These are phyloP conservation scores for Drosophila fuyamai DNA, from an alignment of 1,140 invertebrate genomes.

Conservation along the genomic window DNA sequence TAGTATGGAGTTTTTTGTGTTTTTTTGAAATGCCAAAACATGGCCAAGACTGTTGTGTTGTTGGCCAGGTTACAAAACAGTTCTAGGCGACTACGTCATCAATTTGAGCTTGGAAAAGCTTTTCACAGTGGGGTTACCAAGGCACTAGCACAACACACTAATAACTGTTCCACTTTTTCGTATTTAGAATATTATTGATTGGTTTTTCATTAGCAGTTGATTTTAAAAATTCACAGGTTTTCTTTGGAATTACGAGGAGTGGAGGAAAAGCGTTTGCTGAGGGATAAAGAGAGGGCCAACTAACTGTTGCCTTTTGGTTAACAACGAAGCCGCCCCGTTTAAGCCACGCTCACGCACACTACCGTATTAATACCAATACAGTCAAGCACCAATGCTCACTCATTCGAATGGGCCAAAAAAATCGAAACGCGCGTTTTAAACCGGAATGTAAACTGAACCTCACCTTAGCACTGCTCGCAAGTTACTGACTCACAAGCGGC, in stretches of 20 bases:
- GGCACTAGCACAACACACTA: conserved; percentile 46
- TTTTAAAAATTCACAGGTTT: conserved; percentile 2
- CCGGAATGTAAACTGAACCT: conserved; percentile 46
- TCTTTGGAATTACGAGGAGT: background rate
- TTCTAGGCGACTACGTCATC: conserved; percentile 68
- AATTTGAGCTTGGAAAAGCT: conserved; percentile 50
- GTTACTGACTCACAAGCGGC: conserved; percentile 64
- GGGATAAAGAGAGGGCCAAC: conserved; percentile 30
- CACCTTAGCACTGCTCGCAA: conserved; percentile 74
- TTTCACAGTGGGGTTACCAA: conserved; percentile 38
- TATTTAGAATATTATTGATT: conserved; percentile 31
- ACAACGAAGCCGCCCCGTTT: conserved; percentile 58
- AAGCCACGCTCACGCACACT: conserved; percentile 64
- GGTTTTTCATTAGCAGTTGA: conserved; percentile 6
- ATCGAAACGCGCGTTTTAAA: conserved; percentile 32
- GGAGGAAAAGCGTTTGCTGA: conserved; percentile 17
- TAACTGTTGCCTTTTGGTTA: conserved; percentile 67
- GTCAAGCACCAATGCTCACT: conserved; percentile 33
- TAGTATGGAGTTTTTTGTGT: conserved; percentile 40
- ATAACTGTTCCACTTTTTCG: conserved; percentile 46
- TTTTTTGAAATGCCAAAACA: conserved; percentile 77
- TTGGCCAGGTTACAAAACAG: conserved; percentile 60
- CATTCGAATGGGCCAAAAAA: conserved; percentile 15
- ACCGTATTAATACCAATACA: conserved; percentile 20
- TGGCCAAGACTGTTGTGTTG: conserved; percentile 59